A percentile compares a stretch with the other conserved stretches of the same genome.
Evolutionary conservation across 2,113 vertebrate species (phyloP).

Genomic region (Marcusenius ussheri): DNA sequence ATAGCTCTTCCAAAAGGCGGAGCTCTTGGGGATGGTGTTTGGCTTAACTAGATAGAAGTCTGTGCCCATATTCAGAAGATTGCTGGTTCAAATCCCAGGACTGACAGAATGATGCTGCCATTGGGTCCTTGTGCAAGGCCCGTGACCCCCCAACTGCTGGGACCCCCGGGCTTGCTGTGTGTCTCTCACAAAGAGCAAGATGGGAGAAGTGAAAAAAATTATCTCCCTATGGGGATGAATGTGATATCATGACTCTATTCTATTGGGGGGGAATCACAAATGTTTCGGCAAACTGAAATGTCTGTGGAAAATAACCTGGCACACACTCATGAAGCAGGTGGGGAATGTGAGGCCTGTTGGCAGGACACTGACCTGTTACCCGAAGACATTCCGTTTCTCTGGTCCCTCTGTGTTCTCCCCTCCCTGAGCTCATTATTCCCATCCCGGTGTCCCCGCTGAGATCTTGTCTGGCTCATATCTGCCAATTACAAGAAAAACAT

Average conservation of each 20-base stretch:
- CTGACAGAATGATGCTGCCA: neutral
- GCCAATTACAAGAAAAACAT: neutral
- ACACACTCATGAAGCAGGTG: neutral
- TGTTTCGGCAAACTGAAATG: neutral
- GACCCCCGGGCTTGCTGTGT: neutral
- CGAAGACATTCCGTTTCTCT: conserved; percentile 21
- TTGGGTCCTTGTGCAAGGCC: neutral
- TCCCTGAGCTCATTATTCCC: conserved; percentile 38
- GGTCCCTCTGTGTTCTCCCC: conserved; percentile 27
- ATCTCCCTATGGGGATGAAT: neutral
- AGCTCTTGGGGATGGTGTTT: neutral
- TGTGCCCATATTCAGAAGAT: neutral
- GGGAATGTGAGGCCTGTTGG: neutral
- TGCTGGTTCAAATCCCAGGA: neutral
- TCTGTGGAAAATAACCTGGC: neutral
- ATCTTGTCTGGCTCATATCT: conserved; percentile 55
- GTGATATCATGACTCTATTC: neutral
- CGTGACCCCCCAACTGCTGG: neutral
- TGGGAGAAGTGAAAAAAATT: neutral
- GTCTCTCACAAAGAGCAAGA: neutral
- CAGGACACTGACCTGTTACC: conserved; percentile 42
- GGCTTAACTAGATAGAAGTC: neutral
- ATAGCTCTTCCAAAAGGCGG: neutral
- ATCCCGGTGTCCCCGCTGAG: conserved; percentile 47
- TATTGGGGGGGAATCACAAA: neutral